Base-by-base conservation (phyloP, 2,113 vertebrate genomes). In the Peromyscus californicus region DNA sequence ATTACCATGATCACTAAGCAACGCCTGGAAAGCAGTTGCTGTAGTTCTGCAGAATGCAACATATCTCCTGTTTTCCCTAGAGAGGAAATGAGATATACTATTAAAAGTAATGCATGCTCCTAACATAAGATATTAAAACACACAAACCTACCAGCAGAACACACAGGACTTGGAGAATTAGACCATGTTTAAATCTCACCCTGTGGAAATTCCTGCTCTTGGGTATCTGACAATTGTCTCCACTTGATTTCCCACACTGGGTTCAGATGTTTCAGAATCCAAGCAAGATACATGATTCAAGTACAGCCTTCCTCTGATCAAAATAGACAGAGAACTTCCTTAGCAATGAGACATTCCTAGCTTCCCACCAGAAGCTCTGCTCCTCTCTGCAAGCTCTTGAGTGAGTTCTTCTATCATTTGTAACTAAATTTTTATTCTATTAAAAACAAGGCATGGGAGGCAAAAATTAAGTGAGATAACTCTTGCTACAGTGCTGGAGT, bases 191-290 rank as follows among this genome's bases (percentile, higher is more conserved):
- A 76, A 10, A 72, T 92, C 96, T 96, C 11, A 90, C 36, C 21
- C 4, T 88, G 13, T 72, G 17, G 39, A 88, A 39, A 78, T 75
- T 93, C 15, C 39, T 78, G 19, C 26, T 95, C 92, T 84, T 33
- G 65, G 13, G 63, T 12, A 67, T 63, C 42, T 78, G 78, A 57
- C 48, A 87, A 92, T 91, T 61, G 63, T 7, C 91, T 96, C 22
- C 48, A 94, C 42, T 95, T 91, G 87, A 90, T 94, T 95, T 86
- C 16, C 91, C 39, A 75, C 63, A 57, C 51, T 22, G 36, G 48
- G 86, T 29, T 84, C 67, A 87, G 80, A 83, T 89, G 85, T 83
- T 93, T 89, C 67, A 82, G 85, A 96, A 96, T 75, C 74, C 72
- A 26, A 96, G 61, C 24, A 94, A 96, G 83, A 88, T 8, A 74